Conservation (phyloP, 2,113 vertebrate species). For the Eptesicus fuscus region DNA sequence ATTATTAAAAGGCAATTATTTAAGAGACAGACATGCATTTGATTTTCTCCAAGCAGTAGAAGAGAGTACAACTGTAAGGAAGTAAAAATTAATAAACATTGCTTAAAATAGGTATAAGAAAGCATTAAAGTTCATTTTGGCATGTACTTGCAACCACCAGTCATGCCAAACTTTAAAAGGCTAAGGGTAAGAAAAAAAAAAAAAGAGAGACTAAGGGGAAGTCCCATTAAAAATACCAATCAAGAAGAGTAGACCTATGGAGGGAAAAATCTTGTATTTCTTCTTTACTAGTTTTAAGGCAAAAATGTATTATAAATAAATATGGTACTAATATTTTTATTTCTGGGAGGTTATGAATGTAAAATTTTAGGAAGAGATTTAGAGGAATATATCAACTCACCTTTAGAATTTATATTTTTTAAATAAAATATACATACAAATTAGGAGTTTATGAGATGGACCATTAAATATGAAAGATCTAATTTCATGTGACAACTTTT, state of each 20-base stretch:
- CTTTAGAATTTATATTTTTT: constrained; percentile 20
- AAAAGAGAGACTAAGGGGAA: not conserved
- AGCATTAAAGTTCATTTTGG: not conserved
- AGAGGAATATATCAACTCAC: not conserved
- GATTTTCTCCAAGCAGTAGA: not conserved
- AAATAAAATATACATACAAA: not conserved
- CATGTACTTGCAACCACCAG: not conserved
- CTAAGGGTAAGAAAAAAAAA: not conserved
- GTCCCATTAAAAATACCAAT: constrained; percentile 12
- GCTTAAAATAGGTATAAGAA: not conserved
- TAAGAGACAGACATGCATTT: not conserved
- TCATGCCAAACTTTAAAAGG: not conserved
- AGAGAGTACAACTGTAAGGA: not conserved
- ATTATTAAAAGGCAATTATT: constrained; percentile 6
- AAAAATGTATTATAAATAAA: constrained; percentile 14
- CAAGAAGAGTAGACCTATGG: not conserved
- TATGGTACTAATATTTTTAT: constrained; percentile 25
- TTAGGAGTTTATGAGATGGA: not conserved
- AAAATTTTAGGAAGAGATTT: constrained; percentile 27
- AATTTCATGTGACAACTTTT: not conserved
- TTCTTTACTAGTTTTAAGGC: constrained; percentile 20
- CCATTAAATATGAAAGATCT: constrained; percentile 33
- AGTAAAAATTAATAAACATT: not conserved
- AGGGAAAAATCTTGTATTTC: not conserved
- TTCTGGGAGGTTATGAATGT: not conserved